Conservation (phyloP, 2,797 vertebrate genomes). For the Nyctibius grandis region DNA sequence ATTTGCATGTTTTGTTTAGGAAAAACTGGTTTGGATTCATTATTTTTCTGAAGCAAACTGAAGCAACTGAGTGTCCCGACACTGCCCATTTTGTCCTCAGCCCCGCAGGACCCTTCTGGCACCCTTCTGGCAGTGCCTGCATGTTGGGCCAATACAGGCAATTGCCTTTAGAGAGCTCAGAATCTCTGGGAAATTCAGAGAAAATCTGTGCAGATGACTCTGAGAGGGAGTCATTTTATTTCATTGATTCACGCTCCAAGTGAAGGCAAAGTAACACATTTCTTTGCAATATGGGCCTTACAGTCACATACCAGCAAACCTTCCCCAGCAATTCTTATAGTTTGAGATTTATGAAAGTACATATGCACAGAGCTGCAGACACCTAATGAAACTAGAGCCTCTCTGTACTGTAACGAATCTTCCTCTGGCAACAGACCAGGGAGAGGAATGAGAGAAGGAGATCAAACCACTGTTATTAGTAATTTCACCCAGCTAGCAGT, state of each 20-base stretch:
- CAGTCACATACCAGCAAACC: neutral
- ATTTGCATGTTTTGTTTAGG: neutral
- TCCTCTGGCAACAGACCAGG: neutral
- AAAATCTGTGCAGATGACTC: neutral
- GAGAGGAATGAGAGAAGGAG: neutral
- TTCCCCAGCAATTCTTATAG: neutral
- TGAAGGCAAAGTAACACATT: neutral
- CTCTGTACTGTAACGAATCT: neutral
- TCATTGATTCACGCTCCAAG: neutral
- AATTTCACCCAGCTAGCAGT: neutral
- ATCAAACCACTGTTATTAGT: neutral
- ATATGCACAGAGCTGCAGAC: neutral
- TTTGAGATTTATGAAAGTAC: neutral
- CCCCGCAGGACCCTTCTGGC: neutral
- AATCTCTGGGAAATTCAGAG: neutral
- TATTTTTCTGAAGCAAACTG: neutral
- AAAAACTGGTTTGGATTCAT: neutral
- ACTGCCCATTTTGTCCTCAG: neutral
- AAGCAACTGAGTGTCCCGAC: neutral
- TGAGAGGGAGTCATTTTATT: neutral
- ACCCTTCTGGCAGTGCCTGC: neutral
- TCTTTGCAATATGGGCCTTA: neutral
- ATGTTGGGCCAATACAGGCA: neutral
- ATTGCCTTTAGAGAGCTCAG: neutral
- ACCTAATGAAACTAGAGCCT: neutral